Base-by-base conservation (phyloP, 37 sponge, comb jelly and placozoan species). In the Trichoplax adhaerens region DNA sequence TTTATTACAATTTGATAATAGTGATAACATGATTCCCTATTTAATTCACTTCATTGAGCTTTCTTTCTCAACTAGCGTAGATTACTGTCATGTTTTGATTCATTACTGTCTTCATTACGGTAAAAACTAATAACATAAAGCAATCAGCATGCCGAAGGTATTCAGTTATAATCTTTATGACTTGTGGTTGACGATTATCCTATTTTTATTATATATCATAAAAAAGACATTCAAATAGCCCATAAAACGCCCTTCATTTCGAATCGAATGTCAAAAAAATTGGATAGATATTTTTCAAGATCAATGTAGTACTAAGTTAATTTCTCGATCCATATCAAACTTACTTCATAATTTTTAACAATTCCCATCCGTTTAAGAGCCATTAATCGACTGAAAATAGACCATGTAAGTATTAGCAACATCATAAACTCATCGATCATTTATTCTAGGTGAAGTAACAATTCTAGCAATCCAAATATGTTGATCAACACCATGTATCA, bases 331-430 rank as follows among this genome's bases (percentile, higher is more conserved):
- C 50, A 81, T 2, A 3, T 47, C 65, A 50, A 77, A 56, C 71
- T 69, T 29, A 62, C 84, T 68, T 91, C 79, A 72, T 91, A 97
- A 72, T 97, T 80, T 48, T 83, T 78, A 0, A 97, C 93, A 2
- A 97, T 82, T 47, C 99, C 99, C 99, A 97, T 91, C 54, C 87
- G 68, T 80, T 97, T 85, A 58, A 97, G 83, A 51, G 99, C 99
- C 99, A 97, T 97, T 57, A 97, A 78, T 52, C 99, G 86, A 71
- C 93, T 90, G 62, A 68, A 78, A 6, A 62, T 69, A 64, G 8
- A 69, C 54, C 57, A 6, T 52, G 48, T 2, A 71, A 12, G 12
- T 12, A 12, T 12, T 12, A 12, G 62, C 12, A 12, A 60, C 62
- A 60, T 60, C 48, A 29, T 67, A 8, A 12, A 52, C 7, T 52